Percentiles rank a stretch among this genome's conserved stretches.
Evolutionary conservation across 2,113 vertebrate species (phyloP).

Genomic region (Lagopus leucura): DNA sequence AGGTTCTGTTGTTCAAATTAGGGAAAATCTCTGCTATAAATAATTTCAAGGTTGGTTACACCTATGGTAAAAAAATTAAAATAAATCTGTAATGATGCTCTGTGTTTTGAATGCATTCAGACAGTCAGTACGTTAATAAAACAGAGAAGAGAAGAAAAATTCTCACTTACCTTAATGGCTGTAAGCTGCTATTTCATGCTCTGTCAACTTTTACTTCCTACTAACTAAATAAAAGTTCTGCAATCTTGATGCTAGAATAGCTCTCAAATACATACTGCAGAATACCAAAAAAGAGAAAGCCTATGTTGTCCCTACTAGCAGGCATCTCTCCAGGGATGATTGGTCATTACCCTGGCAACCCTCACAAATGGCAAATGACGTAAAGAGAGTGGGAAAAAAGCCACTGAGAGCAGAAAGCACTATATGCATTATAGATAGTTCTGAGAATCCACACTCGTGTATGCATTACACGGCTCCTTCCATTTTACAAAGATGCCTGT

Average conservation of each 20-base stretch:
- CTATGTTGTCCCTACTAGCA: slow-evolving; percentile 84
- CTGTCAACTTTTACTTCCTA: slow-evolving; percentile 64
- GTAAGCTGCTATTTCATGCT: slow-evolving; percentile 53
- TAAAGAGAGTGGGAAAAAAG: slow-evolving; percentile 90
- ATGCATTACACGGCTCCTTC: slow-evolving; percentile 77
- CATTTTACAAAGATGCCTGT: slow-evolving; percentile 52
- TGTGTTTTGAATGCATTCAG: not conserved
- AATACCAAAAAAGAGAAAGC: slow-evolving; percentile 85
- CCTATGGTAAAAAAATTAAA: not conserved
- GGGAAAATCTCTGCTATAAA: not conserved
- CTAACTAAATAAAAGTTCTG: slow-evolving; percentile 76
- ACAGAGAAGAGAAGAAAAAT: not conserved
- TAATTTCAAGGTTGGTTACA: not conserved
- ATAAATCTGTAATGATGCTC: not conserved
- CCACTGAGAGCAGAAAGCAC: slow-evolving; percentile 81
- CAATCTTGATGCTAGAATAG: slow-evolving; percentile 69
- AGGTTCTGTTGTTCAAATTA: slow-evolving; percentile 11
- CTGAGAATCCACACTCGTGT: slow-evolving; percentile 73
- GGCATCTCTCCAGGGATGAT: slow-evolving; percentile 86
- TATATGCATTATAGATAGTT: slow-evolving; percentile 88
- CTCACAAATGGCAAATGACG: slow-evolving; percentile 91
- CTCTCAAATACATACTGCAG: slow-evolving; percentile 74
- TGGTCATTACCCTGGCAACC: slow-evolving; percentile 91
- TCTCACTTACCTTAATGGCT: slow-evolving; percentile 47
- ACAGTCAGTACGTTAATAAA: not conserved